Percentiles rank a stretch among this genome's conserved stretches.
phyloP scores from a whole-genome alignment of 2,888 invertebrate species.

The Psylliodes chrysocephalus region DNA sequence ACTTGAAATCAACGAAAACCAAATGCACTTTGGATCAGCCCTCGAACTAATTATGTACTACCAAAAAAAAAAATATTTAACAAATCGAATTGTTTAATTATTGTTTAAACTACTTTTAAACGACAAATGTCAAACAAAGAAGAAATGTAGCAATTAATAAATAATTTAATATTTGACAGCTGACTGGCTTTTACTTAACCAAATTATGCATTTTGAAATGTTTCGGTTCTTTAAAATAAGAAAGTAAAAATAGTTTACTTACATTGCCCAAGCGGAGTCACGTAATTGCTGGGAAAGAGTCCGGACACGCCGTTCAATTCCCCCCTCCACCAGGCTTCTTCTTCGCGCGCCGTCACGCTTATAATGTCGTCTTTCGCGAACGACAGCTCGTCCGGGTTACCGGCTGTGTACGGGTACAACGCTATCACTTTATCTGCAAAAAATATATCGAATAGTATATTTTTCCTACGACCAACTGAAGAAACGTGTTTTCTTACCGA shows the following conservation, averaged over 20 bases:
- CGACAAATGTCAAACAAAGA: no score
- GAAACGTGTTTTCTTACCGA: constrained; percentile 60
- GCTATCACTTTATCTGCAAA: constrained; percentile 87
- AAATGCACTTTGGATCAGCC: no score
- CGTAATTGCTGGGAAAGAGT: constrained; percentile 96
- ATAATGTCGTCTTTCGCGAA: constrained; percentile 94
- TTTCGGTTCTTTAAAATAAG: neutral
- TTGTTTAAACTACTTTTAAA: no score
- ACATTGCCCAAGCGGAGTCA: constrained; percentile 75
- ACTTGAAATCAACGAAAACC: no score
- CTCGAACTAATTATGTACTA: no score
- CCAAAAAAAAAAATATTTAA: no score
- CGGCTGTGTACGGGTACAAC: constrained; percentile 91
- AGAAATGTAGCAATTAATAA: no score
- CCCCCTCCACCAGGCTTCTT: constrained; percentile 98
- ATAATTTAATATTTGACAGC: neutral
- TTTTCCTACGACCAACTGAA: no score
- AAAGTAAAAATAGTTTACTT: constrained; percentile 62
- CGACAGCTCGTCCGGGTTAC: constrained; percentile 93
- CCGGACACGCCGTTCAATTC: constrained; percentile 90
- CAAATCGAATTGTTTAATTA: no score
- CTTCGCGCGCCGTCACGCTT: constrained; percentile 88
- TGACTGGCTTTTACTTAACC: neutral
- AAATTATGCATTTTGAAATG: neutral
- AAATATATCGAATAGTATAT: no score